These are phyloP conservation scores for Vulpes ferrilata DNA, from an alignment of 2,113 vertebrate species.

Conservation along the genomic window DNA sequence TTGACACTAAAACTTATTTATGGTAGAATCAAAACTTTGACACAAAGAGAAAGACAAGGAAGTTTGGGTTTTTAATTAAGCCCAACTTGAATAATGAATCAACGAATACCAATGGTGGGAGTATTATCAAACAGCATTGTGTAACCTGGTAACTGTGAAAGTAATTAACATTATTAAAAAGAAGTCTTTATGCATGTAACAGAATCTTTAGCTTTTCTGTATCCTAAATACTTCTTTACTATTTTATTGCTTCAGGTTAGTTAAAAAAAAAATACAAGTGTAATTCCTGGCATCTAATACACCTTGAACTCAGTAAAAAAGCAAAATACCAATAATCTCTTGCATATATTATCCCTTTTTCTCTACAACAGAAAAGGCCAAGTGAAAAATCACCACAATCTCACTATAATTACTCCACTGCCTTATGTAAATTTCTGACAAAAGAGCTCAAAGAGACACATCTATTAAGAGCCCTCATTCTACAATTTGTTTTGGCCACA, in stretches of 20 bases:
- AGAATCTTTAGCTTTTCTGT: conserved; percentile 8
- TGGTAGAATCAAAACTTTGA: conserved; percentile 35
- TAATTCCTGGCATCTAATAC: not conserved
- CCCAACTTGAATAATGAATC: conserved; percentile 37
- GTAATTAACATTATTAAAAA: conserved; percentile 45
- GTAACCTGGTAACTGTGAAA: not conserved
- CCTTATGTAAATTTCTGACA: not conserved
- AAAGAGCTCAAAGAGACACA: not conserved
- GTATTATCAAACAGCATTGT: not conserved
- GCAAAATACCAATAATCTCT: not conserved
- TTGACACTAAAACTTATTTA: not conserved
- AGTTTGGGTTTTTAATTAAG: conserved; percentile 24
- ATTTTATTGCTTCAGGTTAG: conserved; percentile 12
- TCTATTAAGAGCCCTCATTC: not conserved
- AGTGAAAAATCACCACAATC: not conserved
- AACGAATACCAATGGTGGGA: not conserved
- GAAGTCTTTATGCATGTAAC: not conserved
- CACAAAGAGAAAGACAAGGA: not conserved
- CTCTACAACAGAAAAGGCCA: not conserved
- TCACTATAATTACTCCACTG: not conserved
- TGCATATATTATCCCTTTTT: not conserved
- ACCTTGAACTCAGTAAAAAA: not conserved
- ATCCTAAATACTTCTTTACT: conserved; percentile 3
- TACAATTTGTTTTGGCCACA: not conserved
- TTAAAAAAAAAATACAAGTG: not conserved